phyloP scores from a whole-genome alignment of 2,113 vertebrate genomes.

The Leucosticte australis region DNA sequence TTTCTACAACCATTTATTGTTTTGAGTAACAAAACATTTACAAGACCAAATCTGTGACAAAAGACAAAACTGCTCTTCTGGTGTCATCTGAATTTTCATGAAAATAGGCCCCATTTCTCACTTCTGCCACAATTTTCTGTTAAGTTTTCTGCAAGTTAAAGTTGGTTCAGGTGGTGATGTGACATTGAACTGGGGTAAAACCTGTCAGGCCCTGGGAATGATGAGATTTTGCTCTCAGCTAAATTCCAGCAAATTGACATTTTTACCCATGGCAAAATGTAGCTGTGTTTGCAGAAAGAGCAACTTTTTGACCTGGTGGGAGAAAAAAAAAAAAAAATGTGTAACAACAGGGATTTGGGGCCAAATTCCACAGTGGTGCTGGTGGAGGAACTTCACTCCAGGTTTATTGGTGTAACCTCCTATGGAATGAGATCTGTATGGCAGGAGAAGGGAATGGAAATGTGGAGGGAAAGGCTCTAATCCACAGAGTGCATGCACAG shows the following conservation, averaged over 20 bases:
- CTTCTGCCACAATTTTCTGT: background rate
- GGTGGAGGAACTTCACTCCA: background rate
- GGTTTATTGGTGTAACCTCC: background rate
- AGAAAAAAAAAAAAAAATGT: background rate
- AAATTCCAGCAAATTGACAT: slow-evolving; percentile 45
- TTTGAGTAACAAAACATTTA: background rate
- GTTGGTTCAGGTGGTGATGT: background rate
- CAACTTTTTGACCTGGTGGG: background rate
- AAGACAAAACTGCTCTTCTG: background rate
- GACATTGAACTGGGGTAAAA: background rate
- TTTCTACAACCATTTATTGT: background rate
- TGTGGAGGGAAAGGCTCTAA: background rate
- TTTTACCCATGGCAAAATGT: slow-evolving; percentile 37
- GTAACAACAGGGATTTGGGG: background rate
- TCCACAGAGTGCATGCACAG: background rate
- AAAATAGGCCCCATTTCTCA: background rate
- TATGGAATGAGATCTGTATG: background rate
- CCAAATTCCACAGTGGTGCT: background rate
- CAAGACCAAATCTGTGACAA: background rate
- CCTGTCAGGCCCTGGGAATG: background rate
- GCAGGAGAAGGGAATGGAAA: background rate
- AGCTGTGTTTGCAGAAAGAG: background rate
- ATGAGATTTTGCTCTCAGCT: slow-evolving; percentile 52
- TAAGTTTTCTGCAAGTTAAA: background rate
- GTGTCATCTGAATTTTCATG: background rate